Evolutionary conservation across 2,888 invertebrate species (phyloP).

Genomic region (Cylloceria caligata): DNA sequence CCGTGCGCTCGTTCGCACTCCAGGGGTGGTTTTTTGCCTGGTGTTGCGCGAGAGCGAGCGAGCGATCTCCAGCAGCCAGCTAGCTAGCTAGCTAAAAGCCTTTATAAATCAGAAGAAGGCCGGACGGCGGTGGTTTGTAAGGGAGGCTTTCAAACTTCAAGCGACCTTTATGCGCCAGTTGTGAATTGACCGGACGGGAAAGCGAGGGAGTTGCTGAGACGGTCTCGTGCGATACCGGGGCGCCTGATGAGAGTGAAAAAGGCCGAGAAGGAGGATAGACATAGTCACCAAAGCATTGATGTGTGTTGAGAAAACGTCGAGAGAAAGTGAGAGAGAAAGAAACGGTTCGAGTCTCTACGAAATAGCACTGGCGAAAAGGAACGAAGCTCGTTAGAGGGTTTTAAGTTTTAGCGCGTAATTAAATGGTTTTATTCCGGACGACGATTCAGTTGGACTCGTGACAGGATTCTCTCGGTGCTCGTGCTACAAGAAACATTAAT

Average conservation of each 20-base stretch:
- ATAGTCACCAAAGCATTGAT: neutral
- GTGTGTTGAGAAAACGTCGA: constrained; percentile 24
- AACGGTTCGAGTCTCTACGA: constrained; percentile 39
- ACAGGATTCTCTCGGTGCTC: constrained; percentile 19
- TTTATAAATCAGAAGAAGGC: constrained; percentile 83
- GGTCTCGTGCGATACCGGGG: constrained; percentile 43
- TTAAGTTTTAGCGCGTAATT: constrained; percentile 63
- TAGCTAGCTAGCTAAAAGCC: constrained; percentile 83
- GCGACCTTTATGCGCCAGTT: constrained; percentile 68
- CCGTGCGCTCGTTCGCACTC: constrained; percentile 53
- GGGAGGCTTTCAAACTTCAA: constrained; percentile 73
- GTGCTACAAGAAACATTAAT: constrained; percentile 44
- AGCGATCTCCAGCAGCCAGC: constrained; percentile 67
- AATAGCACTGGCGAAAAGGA: constrained; percentile 29
- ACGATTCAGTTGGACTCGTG: constrained; percentile 38
- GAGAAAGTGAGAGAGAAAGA: constrained; percentile 17
- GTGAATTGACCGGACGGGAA: constrained; percentile 64
- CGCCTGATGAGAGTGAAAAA: constrained; percentile 41
- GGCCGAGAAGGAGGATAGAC: constrained; percentile 30
- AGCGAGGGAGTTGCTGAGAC: constrained; percentile 54
- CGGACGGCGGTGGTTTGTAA: constrained; percentile 80
- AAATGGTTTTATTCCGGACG: constrained; percentile 56
- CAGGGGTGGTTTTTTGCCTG: constrained; percentile 73
- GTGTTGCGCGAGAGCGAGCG: constrained; percentile 44
- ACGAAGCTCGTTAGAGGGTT: constrained; percentile 27